These are phyloP conservation scores for Noctua janthe DNA, from an alignment of 2,888 invertebrate species.

Conservation along the genomic window DNA sequence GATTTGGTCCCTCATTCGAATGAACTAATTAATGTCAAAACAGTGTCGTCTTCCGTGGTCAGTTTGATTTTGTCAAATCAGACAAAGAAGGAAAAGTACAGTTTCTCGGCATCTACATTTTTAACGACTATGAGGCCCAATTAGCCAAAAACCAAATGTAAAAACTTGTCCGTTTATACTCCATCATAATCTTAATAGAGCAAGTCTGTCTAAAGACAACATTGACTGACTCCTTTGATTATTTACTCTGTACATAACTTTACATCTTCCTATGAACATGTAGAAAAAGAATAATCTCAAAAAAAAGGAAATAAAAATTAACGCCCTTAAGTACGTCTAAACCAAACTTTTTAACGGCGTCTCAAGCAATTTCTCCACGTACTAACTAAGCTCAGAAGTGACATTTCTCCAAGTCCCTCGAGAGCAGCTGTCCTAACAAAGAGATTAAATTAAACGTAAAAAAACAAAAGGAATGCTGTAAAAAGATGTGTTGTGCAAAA, in stretches of 20 bases:
- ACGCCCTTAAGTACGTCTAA: constrained; percentile 37
- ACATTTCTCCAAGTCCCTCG: constrained; percentile 76
- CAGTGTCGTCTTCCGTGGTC: too few species aligned
- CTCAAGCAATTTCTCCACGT: constrained; percentile 48
- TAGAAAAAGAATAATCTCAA: neutral
- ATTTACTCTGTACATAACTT: too few species aligned
- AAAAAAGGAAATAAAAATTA: constrained; percentile 16
- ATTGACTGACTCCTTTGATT: too few species aligned
- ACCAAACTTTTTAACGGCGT: constrained; percentile 54
- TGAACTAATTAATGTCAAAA: too few species aligned
- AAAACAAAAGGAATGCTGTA: constrained; percentile 68
- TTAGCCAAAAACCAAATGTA: too few species aligned
- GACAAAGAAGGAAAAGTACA: too few species aligned
- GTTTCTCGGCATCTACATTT: too few species aligned
- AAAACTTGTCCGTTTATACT: neutral
- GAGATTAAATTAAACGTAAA: constrained; percentile 83
- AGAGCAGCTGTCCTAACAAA: constrained; percentile 83
- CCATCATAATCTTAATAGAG: neutral
- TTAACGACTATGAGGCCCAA: too few species aligned
- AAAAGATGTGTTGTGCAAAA: constrained; percentile 69
- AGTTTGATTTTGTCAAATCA: too few species aligned
- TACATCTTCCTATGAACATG: neutral
- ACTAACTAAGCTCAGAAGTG: constrained; percentile 65
- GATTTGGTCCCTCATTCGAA: neutral
- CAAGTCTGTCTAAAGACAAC: neutral